These are phyloP conservation scores for Pseudomyrmex concolor DNA, from an alignment of 1,140 invertebrate species.

Conservation along the genomic window DNA sequence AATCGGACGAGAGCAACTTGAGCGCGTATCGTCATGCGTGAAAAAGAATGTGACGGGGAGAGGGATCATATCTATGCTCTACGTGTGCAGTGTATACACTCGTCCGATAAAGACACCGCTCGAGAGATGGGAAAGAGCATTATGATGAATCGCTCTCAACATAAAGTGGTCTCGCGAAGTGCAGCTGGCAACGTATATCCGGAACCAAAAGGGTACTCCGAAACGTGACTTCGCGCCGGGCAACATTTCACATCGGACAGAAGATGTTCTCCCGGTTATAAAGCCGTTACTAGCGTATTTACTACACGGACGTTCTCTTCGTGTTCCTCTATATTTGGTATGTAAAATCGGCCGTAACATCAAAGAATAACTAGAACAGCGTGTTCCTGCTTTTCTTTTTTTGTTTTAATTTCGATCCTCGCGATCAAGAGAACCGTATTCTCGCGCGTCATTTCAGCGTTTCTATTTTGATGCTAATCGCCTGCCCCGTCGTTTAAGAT, in stretches of 20 bases:
- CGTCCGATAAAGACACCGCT: conserved; percentile 45
- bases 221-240: conserved; percentile 42
- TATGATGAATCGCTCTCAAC: conserved; percentile 46
- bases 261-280: conserved; percentile 41
- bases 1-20: neutral
- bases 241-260: conserved; percentile 51
- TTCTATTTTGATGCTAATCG: conserved; percentile 51
- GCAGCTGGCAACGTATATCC: conserved; percentile 50
- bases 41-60: conserved; percentile 24
- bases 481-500: neutral
- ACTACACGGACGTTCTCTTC: conserved; percentile 15
- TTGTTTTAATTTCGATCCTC: conserved; percentile 30
- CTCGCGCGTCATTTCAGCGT: conserved; percentile 22
- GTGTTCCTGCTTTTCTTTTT: neutral
- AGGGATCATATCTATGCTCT: conserved; percentile 23
- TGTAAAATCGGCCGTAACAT: conserved; percentile 40
- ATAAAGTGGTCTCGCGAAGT: conserved; percentile 35
- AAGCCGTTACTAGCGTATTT: conserved; percentile 57
- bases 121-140: conserved; percentile 10
- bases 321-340: neutral
- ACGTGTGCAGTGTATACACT: neutral
- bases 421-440: conserved; percentile 7
- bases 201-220: conserved; percentile 44
- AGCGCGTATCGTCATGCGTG: conserved; percentile 1
- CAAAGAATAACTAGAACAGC: conserved; percentile 3